phyloP scores from a whole-genome alignment of 1,140 invertebrate species.

The Drosophila grimshawi region DNA sequence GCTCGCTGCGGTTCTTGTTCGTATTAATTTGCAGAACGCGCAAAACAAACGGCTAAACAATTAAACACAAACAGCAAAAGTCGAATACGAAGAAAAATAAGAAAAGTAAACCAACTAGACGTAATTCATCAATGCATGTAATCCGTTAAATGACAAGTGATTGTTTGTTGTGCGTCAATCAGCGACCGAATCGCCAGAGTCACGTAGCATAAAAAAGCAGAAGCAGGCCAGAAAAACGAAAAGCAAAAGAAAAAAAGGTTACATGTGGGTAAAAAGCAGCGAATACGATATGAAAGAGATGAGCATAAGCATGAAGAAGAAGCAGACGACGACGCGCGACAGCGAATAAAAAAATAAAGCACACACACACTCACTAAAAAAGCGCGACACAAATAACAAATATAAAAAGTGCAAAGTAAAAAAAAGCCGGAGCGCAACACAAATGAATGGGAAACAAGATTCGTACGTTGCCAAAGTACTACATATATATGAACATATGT shows the following conservation, averaged over 20 bases:
- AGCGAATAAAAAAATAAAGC: constrained; percentile 32
- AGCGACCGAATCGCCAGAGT: constrained; percentile 38
- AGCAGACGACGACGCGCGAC: constrained; percentile 28
- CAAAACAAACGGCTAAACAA: constrained; percentile 45
- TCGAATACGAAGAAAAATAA: constrained; percentile 44
- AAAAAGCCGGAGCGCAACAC: constrained; percentile 47
- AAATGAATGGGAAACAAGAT: constrained; percentile 63
- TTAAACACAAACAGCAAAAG: constrained; percentile 46
- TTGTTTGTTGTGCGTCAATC: constrained; percentile 51
- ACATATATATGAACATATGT: constrained; percentile 44
- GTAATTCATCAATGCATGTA: constrained; percentile 35
- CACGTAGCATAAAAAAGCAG: constrained; percentile 68
- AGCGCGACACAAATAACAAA: constrained; percentile 45
- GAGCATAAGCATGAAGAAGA: constrained; percentile 28
- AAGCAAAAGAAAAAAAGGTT: constrained; percentile 26
- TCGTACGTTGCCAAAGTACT: constrained; percentile 62
- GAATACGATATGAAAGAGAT: constrained; percentile 43
- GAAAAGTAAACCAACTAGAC: constrained; percentile 15
- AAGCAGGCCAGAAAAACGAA: constrained; percentile 31
- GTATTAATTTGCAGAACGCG: constrained; percentile 61
- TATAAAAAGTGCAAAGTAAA: constrained; percentile 35
- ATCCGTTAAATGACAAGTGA: constrained; percentile 40
- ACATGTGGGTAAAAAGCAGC: constrained; percentile 49
- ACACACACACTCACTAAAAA: neutral
- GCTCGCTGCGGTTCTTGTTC: constrained; percentile 43